These are phyloP conservation scores for Xenopus laevis DNA, from an alignment of 2,113 vertebrate species.

Conservation along the genomic window DNA sequence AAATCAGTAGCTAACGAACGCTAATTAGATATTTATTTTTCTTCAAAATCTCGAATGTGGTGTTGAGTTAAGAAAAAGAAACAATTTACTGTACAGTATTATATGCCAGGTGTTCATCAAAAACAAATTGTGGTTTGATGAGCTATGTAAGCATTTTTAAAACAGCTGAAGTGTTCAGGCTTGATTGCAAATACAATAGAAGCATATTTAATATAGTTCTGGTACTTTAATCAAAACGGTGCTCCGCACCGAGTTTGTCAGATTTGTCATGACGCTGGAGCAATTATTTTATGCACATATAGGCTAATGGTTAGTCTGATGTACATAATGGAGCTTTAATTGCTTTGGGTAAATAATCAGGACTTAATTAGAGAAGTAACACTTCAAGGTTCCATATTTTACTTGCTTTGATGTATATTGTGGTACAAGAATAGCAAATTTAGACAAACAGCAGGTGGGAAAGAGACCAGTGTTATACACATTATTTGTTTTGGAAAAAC, in stretches of 20 bases:
- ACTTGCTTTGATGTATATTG: conserved; percentile 22
- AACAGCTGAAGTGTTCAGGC: conserved; percentile 20
- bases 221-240: conserved; percentile 27
- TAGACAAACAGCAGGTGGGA: conserved; percentile 14
- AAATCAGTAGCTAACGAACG: conserved; percentile 14
- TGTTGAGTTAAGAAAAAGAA: conserved; percentile 14
- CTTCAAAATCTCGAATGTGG: conserved; percentile 4
- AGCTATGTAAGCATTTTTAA: conserved; percentile 14
- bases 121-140: conserved; percentile 24
- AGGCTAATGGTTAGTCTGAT: conserved; percentile 40
- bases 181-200: conserved; percentile 42
- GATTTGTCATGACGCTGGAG: conserved; percentile 32
- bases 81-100: conserved; percentile 25
- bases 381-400: conserved; percentile 34
- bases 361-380: conserved; percentile 34
- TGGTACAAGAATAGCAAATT: conserved; percentile 24
- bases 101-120: conserved; percentile 39
- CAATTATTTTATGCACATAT: conserved; percentile 45
- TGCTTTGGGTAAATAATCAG: conserved; percentile 37
- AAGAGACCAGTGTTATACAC: conserved; percentile 2
- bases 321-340: conserved; percentile 42
- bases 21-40: conserved; percentile 10
- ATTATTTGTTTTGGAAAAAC: conserved; percentile 1
- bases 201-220: conserved; percentile 27
- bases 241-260: conserved; percentile 15